Base-by-base conservation (phyloP, 1,140 invertebrate species). In the Cydia splendana region DNA sequence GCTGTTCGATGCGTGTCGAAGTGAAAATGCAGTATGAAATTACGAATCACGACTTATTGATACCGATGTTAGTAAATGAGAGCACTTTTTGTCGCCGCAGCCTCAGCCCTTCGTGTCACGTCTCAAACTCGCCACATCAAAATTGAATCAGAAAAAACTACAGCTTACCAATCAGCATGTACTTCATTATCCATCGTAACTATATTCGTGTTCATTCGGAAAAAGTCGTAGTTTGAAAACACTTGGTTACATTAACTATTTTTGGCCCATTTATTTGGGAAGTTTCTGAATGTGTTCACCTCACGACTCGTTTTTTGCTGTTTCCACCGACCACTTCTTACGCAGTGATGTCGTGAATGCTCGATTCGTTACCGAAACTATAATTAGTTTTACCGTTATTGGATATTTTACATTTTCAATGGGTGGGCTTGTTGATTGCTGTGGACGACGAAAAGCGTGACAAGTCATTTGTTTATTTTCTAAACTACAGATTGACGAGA, bases 321-420 rank as follows among this genome's bases (percentile, higher is more conserved):
- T 87, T 83, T 84, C 81, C 80, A 82, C 79, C 81, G 82, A 82
- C 84, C 78, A 81, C 79, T 85, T 83, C 79, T 85, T 83, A 82
- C 80, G 81, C 81, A 82, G 79, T 79, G 65, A 75, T 81, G 86
- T 91, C 88, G 89, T 92, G 89, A 91, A 85, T 85, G 75, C 74
- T 82, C 87, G 82, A 91, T 89, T 89, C 84, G 87, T 87, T 88
- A 88, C 85, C 80, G 84, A 87, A 83, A 83, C 80, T 85, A 83
- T 93, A 91, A 91, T 93, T 93, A 91, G 81, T 82, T 92, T 86
- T 93, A 89, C 91, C 88, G 90, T 91, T 92, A 87, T 79, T 79
- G 78, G 80, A 82, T 88, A 89, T 82, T 87, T 89, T 88, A 87
- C 81, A 87, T 88, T 87, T 88, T 87, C 81, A 84, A 88, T 87